These are phyloP conservation scores for cat (Felis catus) DNA, from an alignment of 2,113 vertebrate species.

Conservation along the genomic window F.catus_Fca126_mat1.0 CM031411.1:113049001-113049500, in stretches of 20 bases:
- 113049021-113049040: background rate
- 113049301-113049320: conserved; percentile 3
- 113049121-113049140: conserved; percentile 59
- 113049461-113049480: background rate
- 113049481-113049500: background rate
- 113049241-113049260: conserved; percentile 58
- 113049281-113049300: conserved; percentile 32
- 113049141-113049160: conserved; percentile 45
- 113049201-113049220: conserved; percentile 56
- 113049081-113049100: conserved; percentile 46
- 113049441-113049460: background rate
- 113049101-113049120: conserved; percentile 53
- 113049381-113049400: background rate
- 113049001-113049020: background rate
- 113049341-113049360: background rate
- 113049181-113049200: conserved; percentile 25
- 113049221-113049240: conserved; percentile 48
- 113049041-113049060: background rate
- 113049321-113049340: background rate
- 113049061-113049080: background rate
- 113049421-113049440: background rate
- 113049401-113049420: conserved; percentile 13
- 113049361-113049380: conserved; percentile 53
- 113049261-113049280: conserved; percentile 54
- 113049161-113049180: conserved; percentile 64